A percentile compares a stretch with the other conserved stretches of the same genome.
phyloP scores from a whole-genome alignment of 2,113 vertebrate genomes.

The Sciurus niger region DNA sequence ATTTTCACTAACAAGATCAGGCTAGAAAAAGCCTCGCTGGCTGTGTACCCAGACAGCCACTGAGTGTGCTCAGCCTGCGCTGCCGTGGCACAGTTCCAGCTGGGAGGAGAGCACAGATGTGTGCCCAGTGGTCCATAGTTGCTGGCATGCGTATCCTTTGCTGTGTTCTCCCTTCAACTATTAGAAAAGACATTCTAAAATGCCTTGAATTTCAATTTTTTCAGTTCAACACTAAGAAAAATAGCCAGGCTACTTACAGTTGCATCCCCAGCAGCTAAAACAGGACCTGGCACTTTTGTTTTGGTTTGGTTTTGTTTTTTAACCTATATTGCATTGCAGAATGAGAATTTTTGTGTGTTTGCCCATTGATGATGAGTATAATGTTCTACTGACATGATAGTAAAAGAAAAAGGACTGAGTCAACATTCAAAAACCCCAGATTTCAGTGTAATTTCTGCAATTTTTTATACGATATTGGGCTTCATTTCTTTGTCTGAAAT shows the following conservation, averaged over 20 bases:
- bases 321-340: slow-evolving; percentile 11
- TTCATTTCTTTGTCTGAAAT: slow-evolving; percentile 20
- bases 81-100: slow-evolving; percentile 82
- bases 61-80: slow-evolving; percentile 86
- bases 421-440: background rate
- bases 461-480: background rate
- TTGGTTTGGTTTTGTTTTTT: background rate
- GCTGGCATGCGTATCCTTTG: background rate
- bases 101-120: slow-evolving; percentile 76
- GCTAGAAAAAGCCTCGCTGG: slow-evolving; percentile 89
- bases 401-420: background rate
- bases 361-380: background rate
- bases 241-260: background rate
- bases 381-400: background rate
- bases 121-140: slow-evolving; percentile 66
- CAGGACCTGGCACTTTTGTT: background rate
- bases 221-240: slow-evolving; percentile 32
- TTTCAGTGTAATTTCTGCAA: background rate
- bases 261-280: slow-evolving; percentile 21
- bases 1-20: slow-evolving; percentile 91
- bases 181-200: slow-evolving; percentile 66
- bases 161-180: slow-evolving; percentile 29
- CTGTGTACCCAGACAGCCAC: slow-evolving; percentile 87
- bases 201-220: slow-evolving; percentile 35
- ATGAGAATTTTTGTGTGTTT: background rate